Evolutionary conservation across 2,888 invertebrate genomes (phyloP).

Genomic region (Cylloceria caligata): DNA sequence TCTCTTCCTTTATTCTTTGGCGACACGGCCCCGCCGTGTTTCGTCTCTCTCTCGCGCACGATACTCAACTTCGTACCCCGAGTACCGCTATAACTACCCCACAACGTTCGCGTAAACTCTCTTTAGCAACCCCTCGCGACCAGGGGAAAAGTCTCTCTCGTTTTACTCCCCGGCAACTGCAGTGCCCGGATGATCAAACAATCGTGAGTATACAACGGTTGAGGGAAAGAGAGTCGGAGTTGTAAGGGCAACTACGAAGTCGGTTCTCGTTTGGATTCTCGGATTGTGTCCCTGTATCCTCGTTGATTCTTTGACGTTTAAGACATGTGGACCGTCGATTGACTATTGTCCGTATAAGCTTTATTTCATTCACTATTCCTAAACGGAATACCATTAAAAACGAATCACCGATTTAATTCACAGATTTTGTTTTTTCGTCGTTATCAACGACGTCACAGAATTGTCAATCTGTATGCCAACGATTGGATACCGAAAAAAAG

Average conservation of each 20-base stretch:
- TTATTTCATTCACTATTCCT: neutral
- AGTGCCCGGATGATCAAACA: conserved; percentile 37
- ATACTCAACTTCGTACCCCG: conserved; percentile 30
- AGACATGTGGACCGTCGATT: neutral
- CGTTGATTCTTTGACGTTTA: conserved; percentile 11
- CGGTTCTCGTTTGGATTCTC: conserved; percentile 7
- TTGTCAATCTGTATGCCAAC: too few relatives aligned
- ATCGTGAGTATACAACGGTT: conserved; percentile 32
- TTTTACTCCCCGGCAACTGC: conserved; percentile 28
- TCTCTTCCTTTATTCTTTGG: conserved; percentile 61
- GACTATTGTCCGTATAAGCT: neutral
- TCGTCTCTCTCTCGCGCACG: conserved; percentile 19
- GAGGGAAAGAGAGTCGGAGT: conserved; percentile 1
- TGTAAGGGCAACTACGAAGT: conserved; percentile 17
- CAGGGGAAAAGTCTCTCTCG: conserved; percentile 42
- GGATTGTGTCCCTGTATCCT: neutral
- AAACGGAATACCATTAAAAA: neutral
- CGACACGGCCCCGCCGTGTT: conserved; percentile 56
- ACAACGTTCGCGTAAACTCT: conserved; percentile 54
- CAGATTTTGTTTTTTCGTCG: neutral
- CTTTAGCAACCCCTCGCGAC: conserved; percentile 51
- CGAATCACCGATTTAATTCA: too few relatives aligned
- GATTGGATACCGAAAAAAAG: neutral
- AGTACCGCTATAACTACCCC: conserved; percentile 52
- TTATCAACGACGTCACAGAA: neutral